Evolutionary conservation across 2,113 vertebrate genomes (phyloP), one percentile per base, ranked within the genome.

Genomic region (Ctenodactylus gundi): DNA sequence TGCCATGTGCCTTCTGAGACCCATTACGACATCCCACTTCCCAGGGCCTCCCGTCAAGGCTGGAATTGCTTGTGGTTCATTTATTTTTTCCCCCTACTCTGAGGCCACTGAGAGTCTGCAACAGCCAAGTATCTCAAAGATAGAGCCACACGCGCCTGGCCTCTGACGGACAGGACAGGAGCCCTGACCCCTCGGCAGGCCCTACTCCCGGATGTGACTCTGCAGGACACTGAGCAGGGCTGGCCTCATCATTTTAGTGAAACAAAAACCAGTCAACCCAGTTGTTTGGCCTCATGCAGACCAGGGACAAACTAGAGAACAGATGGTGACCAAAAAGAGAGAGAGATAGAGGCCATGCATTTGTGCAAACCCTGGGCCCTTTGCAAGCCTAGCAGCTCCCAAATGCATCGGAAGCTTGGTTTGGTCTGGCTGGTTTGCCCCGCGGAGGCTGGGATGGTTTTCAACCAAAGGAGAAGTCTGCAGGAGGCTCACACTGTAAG

Each of bases 301-400:
- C 62, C 93, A 81, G 94, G 82, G 3, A 96, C 85, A 92, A 81
- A 82, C 60, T 46, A 77, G 88, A 73, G 77, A 90, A 57, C 72
- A 96, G 80, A 93, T 88, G 90, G 90, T 36, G 34, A 23, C 75
- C 94, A 36, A 72, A 89, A n/a, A n/a, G n/a, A n/a, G n/a, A n/a
- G n/a, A 88, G 82, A 94, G 25, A 51, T 27, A 31, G 39, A 55
- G 18, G 55, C 27, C 27, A 2, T 64, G 11, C 0, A 0, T 76
- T 91, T 89, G 92, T 75, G 1, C 27, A 65, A 89, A 55, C 51
- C 4, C 0, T 1, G 4, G 9, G 44, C 64, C 73, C 53, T 36
- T 1, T 82, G 31, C 7, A 3, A 1, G 17, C 36, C n/a, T 14
- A 23, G 49, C 1, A 1, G 62, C 85, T 68, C 39, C 6, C 21